A percentile compares a stretch with the other conserved stretches of the same genome.
Evolutionary conservation across 2,888 invertebrate species (phyloP).

Genomic region (Halictus quadricinctus): DNA sequence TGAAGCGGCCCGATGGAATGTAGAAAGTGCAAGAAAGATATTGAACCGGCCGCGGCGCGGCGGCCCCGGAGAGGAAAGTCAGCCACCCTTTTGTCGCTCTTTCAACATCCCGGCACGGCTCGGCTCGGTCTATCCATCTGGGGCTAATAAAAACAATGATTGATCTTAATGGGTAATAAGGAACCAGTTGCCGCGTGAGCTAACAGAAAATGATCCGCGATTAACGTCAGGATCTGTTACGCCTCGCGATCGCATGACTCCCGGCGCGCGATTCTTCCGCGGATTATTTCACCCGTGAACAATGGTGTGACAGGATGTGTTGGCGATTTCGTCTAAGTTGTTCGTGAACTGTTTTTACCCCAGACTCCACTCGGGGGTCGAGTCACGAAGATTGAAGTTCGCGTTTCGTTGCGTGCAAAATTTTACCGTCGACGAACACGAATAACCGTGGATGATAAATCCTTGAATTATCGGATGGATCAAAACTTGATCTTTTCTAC

Average conservation of each 20-base stretch:
- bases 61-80: constrained; percentile 37
- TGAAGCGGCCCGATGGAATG: constrained; percentile 49
- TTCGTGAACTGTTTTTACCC: neutral
- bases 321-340: neutral
- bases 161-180: constrained; percentile 64
- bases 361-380: neutral
- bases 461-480: no score
- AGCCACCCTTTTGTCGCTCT: constrained; percentile 53
- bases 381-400: neutral
- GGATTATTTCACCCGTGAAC: constrained; percentile 35
- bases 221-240: constrained; percentile 63
- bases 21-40: constrained; percentile 46
- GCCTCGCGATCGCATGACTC: constrained; percentile 36
- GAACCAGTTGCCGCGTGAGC: constrained; percentile 45
- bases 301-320: constrained; percentile 11
- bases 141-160: constrained; percentile 60
- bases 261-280: constrained; percentile 36
- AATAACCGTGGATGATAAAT: neutral
- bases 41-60: constrained; percentile 25
- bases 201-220: constrained; percentile 61
- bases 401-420: neutral
- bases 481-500: no score
- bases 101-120: constrained; percentile 27
- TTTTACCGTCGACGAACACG: neutral
- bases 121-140: constrained; percentile 16